Conservation (phyloP, 2,113 vertebrate species). For the Dicentrarchus labrax region DNA sequence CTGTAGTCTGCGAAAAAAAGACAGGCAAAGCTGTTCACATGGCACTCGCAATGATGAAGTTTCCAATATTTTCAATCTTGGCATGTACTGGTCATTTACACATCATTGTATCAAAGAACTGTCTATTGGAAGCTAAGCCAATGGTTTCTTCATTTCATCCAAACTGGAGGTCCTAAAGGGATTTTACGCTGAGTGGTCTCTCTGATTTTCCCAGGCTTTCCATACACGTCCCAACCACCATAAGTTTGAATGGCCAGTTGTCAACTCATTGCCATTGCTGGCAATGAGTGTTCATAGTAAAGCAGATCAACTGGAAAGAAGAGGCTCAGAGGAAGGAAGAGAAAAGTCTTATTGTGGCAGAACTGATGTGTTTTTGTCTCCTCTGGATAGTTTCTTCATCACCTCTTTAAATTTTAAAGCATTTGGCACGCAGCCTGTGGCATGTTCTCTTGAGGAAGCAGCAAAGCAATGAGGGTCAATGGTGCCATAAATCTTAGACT, state of each 20-base stretch:
- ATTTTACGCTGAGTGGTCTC: slow-evolving; percentile 24
- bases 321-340: slow-evolving; percentile 53
- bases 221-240: slow-evolving; percentile 23
- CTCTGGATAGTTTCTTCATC: slow-evolving; percentile 97
- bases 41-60: slow-evolving; percentile 17
- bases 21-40: slow-evolving; percentile 23
- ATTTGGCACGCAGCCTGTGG: slow-evolving; percentile 90
- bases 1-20: slow-evolving; percentile 16
- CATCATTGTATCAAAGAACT: slow-evolving; percentile 42
- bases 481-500: slow-evolving; percentile 88
- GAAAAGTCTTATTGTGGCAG: slow-evolving; percentile 80
- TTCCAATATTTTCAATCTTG: slow-evolving; percentile 50
- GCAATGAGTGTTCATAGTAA: slow-evolving; percentile 47
- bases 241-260: slow-evolving; percentile 40
- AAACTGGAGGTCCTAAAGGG: slow-evolving; percentile 36
- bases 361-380: slow-evolving; percentile 87
- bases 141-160: slow-evolving; percentile 54
- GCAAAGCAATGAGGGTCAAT: slow-evolving; percentile 87
- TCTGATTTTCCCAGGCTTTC: slow-evolving; percentile 62
- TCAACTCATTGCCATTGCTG: slow-evolving; percentile 10
- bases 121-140: slow-evolving; percentile 35
- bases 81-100: slow-evolving; percentile 52
- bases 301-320: slow-evolving; percentile 57
- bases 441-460: slow-evolving; percentile 90
- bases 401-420: slow-evolving; percentile 99